Percentiles rank a stretch among this genome's conserved stretches.
Evolutionary conservation across 1,140 invertebrate species (phyloP).

Genomic region (Tenebrio molitor): DNA sequence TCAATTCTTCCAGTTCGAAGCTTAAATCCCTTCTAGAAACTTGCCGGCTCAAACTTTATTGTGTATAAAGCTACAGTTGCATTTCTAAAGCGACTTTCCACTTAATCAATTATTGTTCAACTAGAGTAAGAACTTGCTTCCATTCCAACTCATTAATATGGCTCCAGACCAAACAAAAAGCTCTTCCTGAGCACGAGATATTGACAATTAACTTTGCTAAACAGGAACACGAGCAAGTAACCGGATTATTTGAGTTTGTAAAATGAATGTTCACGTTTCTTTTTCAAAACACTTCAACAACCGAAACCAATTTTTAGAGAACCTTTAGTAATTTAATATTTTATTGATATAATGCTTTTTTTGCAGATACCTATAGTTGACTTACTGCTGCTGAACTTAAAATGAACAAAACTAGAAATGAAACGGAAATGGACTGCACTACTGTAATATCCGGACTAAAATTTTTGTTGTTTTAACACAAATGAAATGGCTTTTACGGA

Average conservation of each 20-base stretch:
- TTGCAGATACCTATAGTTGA: too few species aligned
- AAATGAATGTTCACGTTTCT: constrained; percentile 4
- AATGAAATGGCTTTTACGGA: too few species aligned
- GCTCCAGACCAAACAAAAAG: constrained; percentile 29
- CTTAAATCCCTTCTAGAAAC: constrained; percentile 27
- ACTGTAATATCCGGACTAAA: too few species aligned
- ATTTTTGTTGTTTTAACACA: too few species aligned
- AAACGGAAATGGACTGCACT: too few species aligned
- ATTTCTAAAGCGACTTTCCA: constrained; percentile 39
- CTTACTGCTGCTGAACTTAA: too few species aligned
- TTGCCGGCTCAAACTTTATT: constrained; percentile 31
- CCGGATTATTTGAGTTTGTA: constrained; percentile 33
- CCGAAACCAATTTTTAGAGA: too few species aligned
- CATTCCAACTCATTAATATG: constrained; percentile 38
- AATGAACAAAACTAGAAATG: too few species aligned
- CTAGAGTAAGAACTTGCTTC: constrained; percentile 37
- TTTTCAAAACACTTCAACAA: too few species aligned
- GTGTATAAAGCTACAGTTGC: constrained; percentile 31
- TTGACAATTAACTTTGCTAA: constrained; percentile 39
- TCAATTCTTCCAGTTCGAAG: constrained; percentile 32
- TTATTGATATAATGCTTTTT: too few species aligned
- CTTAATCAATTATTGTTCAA: constrained; percentile 41
- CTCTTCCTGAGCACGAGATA: constrained; percentile 27
- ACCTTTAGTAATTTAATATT: too few species aligned
- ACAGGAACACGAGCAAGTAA: constrained; percentile 31